Evolutionary conservation across 2,797 vertebrate genomes (phyloP).

Genomic region (Gephyroberyx darwinii): DNA sequence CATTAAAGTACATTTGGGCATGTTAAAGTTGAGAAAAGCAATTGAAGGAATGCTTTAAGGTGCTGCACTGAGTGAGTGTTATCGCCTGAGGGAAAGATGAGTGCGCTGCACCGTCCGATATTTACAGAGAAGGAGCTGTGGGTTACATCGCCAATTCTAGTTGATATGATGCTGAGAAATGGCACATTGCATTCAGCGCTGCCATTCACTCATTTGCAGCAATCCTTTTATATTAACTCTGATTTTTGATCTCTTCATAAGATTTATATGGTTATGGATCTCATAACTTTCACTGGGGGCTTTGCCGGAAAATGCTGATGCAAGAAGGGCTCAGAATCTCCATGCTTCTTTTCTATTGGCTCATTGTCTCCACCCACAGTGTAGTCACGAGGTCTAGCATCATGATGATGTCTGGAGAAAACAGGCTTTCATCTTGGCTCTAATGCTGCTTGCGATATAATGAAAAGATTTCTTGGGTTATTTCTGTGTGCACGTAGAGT

Average conservation of each 20-base stretch:
- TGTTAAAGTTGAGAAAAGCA: conserved; percentile 69
- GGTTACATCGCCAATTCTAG: conserved; percentile 62
- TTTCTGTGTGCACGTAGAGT: conserved; percentile 58
- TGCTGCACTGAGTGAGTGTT: conserved; percentile 63
- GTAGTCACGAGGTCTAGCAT: conserved; percentile 71
- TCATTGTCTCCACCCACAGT: conserved; percentile 73
- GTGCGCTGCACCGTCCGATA: conserved; percentile 58
- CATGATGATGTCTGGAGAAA: conserved; percentile 71
- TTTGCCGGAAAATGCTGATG: conserved; percentile 72
- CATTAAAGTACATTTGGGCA: conserved; percentile 73
- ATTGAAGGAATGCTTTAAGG: conserved; percentile 76
- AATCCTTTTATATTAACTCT: conserved; percentile 66
- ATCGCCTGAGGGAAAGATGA: conserved; percentile 70
- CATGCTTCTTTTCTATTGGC: conserved; percentile 69
- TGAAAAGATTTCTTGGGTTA: conserved; percentile 58
- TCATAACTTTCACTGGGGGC: conserved; percentile 70
- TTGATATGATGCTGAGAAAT: conserved; percentile 65
- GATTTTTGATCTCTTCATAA: conserved; percentile 77
- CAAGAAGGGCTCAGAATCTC: conserved; percentile 62
- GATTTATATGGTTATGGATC: conserved; percentile 71
- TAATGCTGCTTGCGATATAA: conserved; percentile 59
- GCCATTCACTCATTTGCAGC: conserved; percentile 67
- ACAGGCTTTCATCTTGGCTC: conserved; percentile 67
- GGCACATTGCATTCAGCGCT: conserved; percentile 61
- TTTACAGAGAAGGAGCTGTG: conserved; percentile 65